Evolutionary conservation across 37 sponge, comb jelly and placozoan species (phyloP).

Genomic region (Agelas oroides): DNA sequence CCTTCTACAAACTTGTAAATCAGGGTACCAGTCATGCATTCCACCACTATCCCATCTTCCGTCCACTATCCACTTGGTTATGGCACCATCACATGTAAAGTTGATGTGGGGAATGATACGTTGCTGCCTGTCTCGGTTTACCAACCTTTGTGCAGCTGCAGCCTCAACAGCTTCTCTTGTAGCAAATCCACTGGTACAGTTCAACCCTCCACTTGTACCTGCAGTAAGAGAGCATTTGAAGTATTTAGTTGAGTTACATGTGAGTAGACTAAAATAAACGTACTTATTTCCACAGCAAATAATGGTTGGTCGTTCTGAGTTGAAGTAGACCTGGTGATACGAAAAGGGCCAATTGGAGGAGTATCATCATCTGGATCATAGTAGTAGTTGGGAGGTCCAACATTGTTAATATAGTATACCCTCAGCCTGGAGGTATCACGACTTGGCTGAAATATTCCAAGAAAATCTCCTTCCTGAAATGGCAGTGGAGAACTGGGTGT

Average conservation of each 20-base stretch:
- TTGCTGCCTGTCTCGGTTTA: neutral
- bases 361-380: too few species aligned
- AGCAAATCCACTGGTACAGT: too few species aligned
- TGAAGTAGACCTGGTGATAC: neutral
- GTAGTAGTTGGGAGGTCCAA: too few species aligned
- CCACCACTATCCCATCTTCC: neutral
- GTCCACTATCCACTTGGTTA: conserved; percentile 22
- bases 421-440: too few species aligned
- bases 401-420: too few species aligned
- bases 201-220: too few species aligned
- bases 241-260: too few species aligned
- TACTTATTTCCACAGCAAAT: neutral
- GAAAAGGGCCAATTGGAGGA: too few species aligned
- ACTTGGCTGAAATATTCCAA: conserved; percentile 8
- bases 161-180: too few species aligned
- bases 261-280: too few species aligned
- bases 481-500: neutral
- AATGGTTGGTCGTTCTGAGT: neutral
- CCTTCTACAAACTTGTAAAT: conserved; percentile 10
- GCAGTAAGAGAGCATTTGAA: too few species aligned
- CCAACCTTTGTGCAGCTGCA: too few species aligned
- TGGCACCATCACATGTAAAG: conserved; percentile 20
- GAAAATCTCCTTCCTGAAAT: conserved; percentile 15
- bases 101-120: conserved; percentile 15
- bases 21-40: neutral